Evolutionary conservation across 1,140 invertebrate species (phyloP).

Genomic region (Potamilus streckersoni): DNA sequence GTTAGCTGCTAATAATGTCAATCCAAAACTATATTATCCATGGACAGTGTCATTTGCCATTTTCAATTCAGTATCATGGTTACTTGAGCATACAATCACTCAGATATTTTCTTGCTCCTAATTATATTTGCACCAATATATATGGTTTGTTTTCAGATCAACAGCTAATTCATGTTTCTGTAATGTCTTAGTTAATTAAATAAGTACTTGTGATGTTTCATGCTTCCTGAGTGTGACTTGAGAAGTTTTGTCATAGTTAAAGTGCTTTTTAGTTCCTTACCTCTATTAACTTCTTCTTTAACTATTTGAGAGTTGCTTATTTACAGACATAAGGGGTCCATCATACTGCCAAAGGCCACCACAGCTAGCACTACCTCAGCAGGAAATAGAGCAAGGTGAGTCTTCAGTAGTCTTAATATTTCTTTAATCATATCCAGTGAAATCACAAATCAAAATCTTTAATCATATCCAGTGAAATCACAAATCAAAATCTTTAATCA

Average conservation of each 20-base stretch:
- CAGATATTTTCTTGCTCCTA: no score
- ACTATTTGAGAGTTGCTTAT: constrained; percentile 11
- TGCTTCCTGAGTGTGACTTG: neutral
- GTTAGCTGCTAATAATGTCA: no score
- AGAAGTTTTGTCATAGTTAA: constrained; percentile 2
- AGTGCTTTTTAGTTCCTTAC: constrained; percentile 14
- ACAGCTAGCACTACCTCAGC: constrained; percentile 36
- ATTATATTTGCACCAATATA: no score
- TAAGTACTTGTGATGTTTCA: constrained; percentile 40
- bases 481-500: no score
- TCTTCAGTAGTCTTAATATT: neutral
- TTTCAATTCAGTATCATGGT: no score
- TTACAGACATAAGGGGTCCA: constrained; percentile 43
- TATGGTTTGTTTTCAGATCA: no score
- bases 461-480: no score
- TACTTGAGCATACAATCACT: no score
- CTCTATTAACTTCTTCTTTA: neutral
- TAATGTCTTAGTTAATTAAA: constrained; percentile 61
- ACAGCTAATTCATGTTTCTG: neutral
- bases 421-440: no score
- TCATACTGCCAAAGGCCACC: constrained; percentile 8
- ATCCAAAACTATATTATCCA: no score
- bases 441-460: no score
- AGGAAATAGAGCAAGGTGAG: constrained; percentile 48
- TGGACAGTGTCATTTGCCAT: no score